phyloP scores from a whole-genome alignment of 2,797 vertebrate genomes.

The Chloroceryle inda region DNA sequence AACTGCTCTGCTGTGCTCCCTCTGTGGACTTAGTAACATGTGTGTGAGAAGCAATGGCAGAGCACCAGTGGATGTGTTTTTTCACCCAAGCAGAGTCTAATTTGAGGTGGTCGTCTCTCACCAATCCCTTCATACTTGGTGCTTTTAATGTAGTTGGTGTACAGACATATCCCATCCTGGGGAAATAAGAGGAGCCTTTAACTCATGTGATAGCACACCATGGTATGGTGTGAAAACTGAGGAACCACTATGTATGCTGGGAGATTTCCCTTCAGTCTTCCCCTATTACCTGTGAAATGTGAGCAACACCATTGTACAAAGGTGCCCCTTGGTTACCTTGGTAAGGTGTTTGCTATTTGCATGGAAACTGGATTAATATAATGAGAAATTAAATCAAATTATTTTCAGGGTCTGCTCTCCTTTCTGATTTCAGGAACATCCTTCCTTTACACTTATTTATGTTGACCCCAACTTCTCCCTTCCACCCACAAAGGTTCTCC shows the following conservation, averaged over 20 bases:
- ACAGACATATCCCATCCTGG: background rate
- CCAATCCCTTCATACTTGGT: background rate
- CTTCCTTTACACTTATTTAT: rapidly evolving
- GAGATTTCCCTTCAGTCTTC: background rate
- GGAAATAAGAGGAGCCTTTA: background rate
- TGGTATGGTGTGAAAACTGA: background rate
- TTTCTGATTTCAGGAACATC: background rate
- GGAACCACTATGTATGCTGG: background rate
- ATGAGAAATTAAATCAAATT: background rate
- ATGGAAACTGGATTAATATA: background rate
- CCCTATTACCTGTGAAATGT: background rate
- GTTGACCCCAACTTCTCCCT: background rate
- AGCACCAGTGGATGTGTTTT: background rate
- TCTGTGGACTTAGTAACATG: background rate
- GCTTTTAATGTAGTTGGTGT: background rate
- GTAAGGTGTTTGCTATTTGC: background rate
- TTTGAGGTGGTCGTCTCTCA: background rate
- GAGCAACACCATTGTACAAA: background rate
- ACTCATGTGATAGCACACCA: rapidly evolving
- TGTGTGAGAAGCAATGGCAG: background rate
- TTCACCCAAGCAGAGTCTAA: background rate
- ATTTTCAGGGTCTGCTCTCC: background rate
- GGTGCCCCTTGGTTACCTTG: background rate
- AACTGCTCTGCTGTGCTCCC: background rate
- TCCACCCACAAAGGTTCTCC: background rate